Evolutionary conservation across 2,888 invertebrate species (phyloP).

Genomic region (Lapara coniferarum): DNA sequence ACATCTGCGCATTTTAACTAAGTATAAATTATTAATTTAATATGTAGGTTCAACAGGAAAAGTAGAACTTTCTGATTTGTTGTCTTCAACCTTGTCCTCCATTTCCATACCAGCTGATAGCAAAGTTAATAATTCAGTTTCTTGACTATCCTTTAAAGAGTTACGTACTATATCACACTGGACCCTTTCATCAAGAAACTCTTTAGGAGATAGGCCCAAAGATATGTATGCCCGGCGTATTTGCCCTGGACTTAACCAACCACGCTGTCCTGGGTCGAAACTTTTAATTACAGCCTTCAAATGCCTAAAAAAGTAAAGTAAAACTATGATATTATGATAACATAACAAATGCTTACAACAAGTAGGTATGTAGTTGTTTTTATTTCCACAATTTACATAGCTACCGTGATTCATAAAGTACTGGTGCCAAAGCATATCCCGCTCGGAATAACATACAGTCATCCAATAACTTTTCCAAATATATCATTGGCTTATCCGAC

Average conservation of each 20-base stretch:
- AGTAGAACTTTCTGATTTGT: constrained; percentile 22
- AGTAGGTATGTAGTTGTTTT: no score
- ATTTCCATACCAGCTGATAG: constrained; percentile 51
- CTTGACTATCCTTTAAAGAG: constrained; percentile 55
- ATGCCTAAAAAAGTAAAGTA: constrained; percentile 50
- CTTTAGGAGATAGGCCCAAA: constrained; percentile 57
- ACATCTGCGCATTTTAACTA: no score
- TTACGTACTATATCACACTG: constrained; percentile 50
- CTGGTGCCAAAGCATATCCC: constrained; percentile 66
- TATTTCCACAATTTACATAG: no score
- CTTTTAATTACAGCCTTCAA: constrained; percentile 69
- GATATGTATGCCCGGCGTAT: constrained; percentile 61
- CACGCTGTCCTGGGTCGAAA: constrained; percentile 73
- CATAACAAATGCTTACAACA: background rate
- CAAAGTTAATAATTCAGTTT: constrained; percentile 56
- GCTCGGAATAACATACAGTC: constrained; percentile 73
- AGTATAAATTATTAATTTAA: no score
- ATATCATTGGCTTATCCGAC: constrained; percentile 53
- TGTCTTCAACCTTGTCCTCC: constrained; percentile 32
- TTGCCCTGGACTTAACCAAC: constrained; percentile 72
- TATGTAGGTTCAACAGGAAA: no score
- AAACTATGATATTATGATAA: no score
- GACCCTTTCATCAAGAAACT: constrained; percentile 50
- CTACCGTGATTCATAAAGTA: constrained; percentile 67
- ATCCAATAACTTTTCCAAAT: constrained; percentile 61